Evolutionary conservation across 2,888 invertebrate species (phyloP).

Genomic region (Trichogramma dendrolimi): DNA sequence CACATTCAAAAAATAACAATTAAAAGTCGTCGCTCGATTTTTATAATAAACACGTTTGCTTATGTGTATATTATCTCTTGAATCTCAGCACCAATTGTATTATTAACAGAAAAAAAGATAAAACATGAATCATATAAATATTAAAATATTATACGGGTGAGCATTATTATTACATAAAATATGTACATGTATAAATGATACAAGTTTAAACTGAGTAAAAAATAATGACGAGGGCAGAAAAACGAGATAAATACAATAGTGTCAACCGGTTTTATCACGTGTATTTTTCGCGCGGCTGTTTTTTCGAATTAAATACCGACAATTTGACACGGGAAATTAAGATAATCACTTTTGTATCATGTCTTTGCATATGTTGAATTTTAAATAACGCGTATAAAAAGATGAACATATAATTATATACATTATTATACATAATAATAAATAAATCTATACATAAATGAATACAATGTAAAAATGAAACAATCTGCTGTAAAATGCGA

Average conservation of each 20-base stretch:
- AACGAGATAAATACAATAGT: too few species aligned
- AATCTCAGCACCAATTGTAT: background rate
- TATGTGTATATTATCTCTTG: background rate
- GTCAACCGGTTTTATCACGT: background rate
- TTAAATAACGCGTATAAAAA: constrained; percentile 7
- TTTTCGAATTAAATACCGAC: constrained; percentile 22
- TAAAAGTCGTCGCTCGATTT: constrained; percentile 4
- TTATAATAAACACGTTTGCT: background rate
- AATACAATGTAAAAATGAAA: constrained; percentile 8
- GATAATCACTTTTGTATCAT: constrained; percentile 45
- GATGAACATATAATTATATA: constrained; percentile 13
- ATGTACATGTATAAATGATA: too few species aligned
- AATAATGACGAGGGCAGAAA: too few species aligned
- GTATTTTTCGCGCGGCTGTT: constrained; percentile 14
- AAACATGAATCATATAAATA: background rate
- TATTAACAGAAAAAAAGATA: background rate
- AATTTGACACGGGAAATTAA: constrained; percentile 35
- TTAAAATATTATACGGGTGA: background rate
- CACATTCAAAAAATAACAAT: background rate
- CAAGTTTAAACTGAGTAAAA: too few species aligned
- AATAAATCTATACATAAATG: constrained; percentile 9
- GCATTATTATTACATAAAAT: too few species aligned
- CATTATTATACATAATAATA: background rate
- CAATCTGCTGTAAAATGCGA: background rate
- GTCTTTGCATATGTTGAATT: constrained; percentile 25